Conservation (phyloP, 2,888 invertebrate genomes). For the Heliothis peltigera region DNA sequence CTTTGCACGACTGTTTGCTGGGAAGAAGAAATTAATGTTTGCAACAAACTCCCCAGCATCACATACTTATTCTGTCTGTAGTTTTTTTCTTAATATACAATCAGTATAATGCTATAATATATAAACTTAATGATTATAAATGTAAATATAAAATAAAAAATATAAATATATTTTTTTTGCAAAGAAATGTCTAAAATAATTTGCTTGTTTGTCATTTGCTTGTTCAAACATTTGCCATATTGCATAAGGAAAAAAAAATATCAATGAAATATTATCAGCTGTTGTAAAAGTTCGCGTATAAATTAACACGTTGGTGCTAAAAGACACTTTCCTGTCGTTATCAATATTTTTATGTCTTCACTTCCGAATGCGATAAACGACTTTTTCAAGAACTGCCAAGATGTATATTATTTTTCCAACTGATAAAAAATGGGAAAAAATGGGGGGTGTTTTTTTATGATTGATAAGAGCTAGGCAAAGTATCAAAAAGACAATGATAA, state of each 20-base stretch:
- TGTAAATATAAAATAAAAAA: too few species aligned
- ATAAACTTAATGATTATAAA: too few species aligned
- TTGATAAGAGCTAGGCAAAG: neutral
- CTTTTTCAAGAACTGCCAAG: slow-evolving; percentile 7
- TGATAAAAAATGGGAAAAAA: neutral
- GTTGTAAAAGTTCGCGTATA: slow-evolving; percentile 29
- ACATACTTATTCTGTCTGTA: too few species aligned
- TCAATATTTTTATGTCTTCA: slow-evolving; percentile 40
- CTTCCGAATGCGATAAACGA: slow-evolving; percentile 54
- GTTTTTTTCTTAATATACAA: too few species aligned
- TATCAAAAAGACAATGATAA: too few species aligned
- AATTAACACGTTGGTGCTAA: slow-evolving; percentile 52
- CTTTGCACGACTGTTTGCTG: too few species aligned
- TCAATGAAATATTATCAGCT: slow-evolving; percentile 11
- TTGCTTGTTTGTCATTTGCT: slow-evolving; percentile 29
- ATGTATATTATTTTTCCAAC: neutral
- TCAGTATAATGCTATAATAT: too few species aligned
- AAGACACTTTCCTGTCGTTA: slow-evolving; percentile 45
- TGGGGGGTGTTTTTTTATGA: neutral
- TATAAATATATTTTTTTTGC: too few species aligned
- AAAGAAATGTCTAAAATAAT: neutral
- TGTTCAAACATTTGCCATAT: neutral
- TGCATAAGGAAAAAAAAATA: neutral
- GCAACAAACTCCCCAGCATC: too few species aligned
- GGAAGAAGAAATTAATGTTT: too few species aligned